Evolutionary conservation across 2,113 vertebrate genomes (phyloP).

Genomic region (Lates calcarifer): DNA sequence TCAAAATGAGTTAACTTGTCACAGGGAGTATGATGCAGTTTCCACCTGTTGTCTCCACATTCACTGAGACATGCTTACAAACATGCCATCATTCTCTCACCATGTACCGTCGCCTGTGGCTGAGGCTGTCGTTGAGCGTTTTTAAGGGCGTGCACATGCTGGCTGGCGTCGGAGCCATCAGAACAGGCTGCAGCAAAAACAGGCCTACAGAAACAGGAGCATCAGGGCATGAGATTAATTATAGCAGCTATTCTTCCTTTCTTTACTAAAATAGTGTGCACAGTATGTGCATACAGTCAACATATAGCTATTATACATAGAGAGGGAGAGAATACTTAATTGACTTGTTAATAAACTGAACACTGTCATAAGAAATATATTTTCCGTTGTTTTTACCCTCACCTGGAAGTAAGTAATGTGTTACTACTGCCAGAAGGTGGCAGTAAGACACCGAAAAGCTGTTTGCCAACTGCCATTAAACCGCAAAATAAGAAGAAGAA

Average conservation of each 20-base stretch:
- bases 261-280: neutral
- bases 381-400: neutral
- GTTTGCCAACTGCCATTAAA: neutral
- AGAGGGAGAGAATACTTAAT: no score
- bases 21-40: neutral
- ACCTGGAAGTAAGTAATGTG: neutral
- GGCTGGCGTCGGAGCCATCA: slow-evolving; percentile 37
- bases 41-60: neutral
- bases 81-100: slow-evolving; percentile 68
- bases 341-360: no score
- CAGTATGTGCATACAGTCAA: no score
- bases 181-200: slow-evolving; percentile 64
- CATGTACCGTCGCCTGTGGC: slow-evolving; percentile 81
- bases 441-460: neutral
- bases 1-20: neutral
- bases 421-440: neutral
- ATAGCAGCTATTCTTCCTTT: neutral
- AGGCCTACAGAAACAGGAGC: slow-evolving; percentile 68
- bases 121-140: slow-evolving; percentile 79
- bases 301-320: no score
- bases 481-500: neutral
- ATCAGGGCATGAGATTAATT: neutral
- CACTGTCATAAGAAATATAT: no score
- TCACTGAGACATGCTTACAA: neutral
- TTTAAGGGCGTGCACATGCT: slow-evolving; percentile 77